Base-by-base conservation (phyloP, 1,140 invertebrate genomes). In the Sycophila sp. region DNA sequence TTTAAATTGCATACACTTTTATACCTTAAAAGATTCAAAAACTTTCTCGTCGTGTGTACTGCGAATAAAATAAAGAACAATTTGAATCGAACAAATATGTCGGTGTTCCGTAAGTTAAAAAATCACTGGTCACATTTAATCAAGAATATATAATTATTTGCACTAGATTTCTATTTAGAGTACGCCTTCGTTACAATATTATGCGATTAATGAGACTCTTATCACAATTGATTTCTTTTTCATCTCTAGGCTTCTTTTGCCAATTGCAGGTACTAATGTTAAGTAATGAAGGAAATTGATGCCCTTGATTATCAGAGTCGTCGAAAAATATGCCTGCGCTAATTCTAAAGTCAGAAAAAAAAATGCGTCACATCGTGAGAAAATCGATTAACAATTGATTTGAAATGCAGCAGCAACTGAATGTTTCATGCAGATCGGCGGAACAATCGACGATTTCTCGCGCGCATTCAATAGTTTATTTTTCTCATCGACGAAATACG, bases 381-480 rank as follows among this genome's bases (percentile, higher is more conserved):
- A 73, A 69, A 68, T 74, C 51, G 65, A 71, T 68, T 45, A 22
- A 71, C 58, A 47, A 45, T 32, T 26, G 17, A 17, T 45, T 40
- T 15, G n/a, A 17, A 17, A 17, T 17, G 40, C n/a, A 42, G 19
- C 4, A 5, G 40, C 38, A n/a, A n/a, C n/a, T n/a, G n/a, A 36
- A 19, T 0, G 7, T 11, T 11, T 56, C 11, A 19, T 56, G 32
- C 8, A 22, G 28, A 45, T 65, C 40, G 56, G 38, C 22, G 69
- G 47, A 75, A 59, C 30, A 51, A 63, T 76, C 59, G 72, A 73
- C 65, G 42, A 73, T 55, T 49, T 56, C 53, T 65, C 58, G 28
- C 38, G 53, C 58, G 49, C 38, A 55, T 72, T 76, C 73, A 81
- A 80, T 79, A 79, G 77, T 80, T 81, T 82, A 78, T 80, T 81